Evolutionary conservation across 2,888 invertebrate genomes (phyloP).

Genomic region (Standfussiana lucernea): DNA sequence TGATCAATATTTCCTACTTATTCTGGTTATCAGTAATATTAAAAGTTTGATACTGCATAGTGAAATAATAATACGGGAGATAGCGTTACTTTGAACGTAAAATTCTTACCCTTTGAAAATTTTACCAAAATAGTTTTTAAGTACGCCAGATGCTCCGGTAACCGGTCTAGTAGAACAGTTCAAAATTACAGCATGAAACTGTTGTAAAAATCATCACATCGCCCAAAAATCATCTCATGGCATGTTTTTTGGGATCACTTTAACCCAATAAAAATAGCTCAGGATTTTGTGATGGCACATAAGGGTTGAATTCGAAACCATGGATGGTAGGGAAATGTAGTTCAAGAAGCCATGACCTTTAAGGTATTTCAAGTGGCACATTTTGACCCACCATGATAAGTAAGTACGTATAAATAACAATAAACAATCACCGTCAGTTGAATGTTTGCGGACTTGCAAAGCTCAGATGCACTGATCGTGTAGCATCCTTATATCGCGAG

Average conservation of each 20-base stretch:
- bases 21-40: conserved; percentile 8
- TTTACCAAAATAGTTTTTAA: neutral
- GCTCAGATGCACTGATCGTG: neutral
- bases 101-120: neutral
- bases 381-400: neutral
- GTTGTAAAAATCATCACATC: neutral
- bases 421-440: neutral
- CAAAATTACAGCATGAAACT: neutral
- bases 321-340: neutral
- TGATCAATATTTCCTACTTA: neutral
- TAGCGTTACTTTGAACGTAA: neutral
- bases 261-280: neutral
- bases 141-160: too few species aligned
- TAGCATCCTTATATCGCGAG: neutral
- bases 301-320: neutral
- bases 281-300: neutral
- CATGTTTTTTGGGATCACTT: neutral
- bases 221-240: neutral
- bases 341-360: neutral
- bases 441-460: neutral
- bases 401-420: neutral
- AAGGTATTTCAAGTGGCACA: neutral
- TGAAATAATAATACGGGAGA: neutral
- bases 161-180: neutral
- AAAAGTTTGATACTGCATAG: neutral